These are phyloP conservation scores for Picus viridis DNA, from an alignment of 2,797 vertebrate species.

Conservation along the genomic window DNA sequence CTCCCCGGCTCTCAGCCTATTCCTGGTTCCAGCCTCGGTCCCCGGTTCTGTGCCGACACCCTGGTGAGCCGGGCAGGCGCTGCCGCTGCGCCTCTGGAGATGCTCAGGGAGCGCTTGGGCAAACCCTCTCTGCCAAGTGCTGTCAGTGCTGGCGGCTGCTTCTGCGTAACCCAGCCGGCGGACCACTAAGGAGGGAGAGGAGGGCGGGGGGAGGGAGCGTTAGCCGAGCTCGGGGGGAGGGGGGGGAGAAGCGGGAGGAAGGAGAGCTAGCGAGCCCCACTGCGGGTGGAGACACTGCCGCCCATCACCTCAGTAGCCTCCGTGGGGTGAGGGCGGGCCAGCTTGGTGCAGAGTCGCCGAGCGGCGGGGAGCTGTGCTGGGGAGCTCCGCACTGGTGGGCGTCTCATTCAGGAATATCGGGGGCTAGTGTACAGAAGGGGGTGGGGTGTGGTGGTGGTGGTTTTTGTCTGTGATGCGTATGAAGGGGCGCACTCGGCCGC, in stretches of 20 bases:
- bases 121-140: constrained; percentile 24
- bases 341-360: background rate
- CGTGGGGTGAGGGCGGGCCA: too few species aligned
- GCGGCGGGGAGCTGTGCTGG: background rate
- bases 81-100: background rate
- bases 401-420: background rate
- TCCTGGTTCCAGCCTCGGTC: background rate
- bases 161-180: constrained; percentile 49
- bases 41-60: background rate
- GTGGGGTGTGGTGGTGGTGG: background rate
- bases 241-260: background rate
- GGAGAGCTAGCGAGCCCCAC: background rate
- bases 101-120: constrained; percentile 17
- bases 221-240: background rate
- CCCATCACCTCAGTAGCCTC: background rate
- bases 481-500: background rate
- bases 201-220: constrained; percentile 70
- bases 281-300: background rate
- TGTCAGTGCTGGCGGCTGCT: constrained; percentile 38
- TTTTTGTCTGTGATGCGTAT: constrained; percentile 17
- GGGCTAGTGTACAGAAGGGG: background rate
- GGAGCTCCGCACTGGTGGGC: background rate
- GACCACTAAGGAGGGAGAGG: constrained; percentile 59
- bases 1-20: background rate
- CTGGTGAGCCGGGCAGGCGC: background rate